Base-by-base conservation (phyloP, 1,140 invertebrate species). In the Acarapis woodi region DNA sequence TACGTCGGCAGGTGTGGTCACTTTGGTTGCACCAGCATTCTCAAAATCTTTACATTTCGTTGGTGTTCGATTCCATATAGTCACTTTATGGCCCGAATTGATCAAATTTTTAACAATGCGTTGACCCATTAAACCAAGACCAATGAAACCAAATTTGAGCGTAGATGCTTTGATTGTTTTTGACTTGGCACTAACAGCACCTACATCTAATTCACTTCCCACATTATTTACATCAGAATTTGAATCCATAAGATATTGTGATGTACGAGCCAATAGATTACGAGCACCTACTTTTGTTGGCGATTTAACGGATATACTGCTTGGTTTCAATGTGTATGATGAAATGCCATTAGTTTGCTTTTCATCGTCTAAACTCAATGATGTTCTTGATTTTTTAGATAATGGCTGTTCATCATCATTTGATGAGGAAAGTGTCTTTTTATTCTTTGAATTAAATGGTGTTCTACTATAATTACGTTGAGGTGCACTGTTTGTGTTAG, bases 31-130 rank as follows among this genome's bases (percentile, higher is more conserved):
- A 14, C 73, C 73, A 10, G 66, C 63, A 56, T 69, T 67, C 38
- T 67, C 63, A 54, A 78, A 76, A 46, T 72, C 69, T 53, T 66
- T 63, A 54, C 70, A 73, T 70, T 88, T 93, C 38, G 73, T 68
- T 22, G 70, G 64, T 42, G 79, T 77, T 47, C 83, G 66, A 59
- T 90, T 93, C 83, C 85, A 93, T 24, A 93, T 68, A 44, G 76
- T 69, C 9, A 93, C 78, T 49, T 73, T 71, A 55, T 93, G 85
- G 5, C 82, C 82, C 32, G 80, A 83, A 51, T 79, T 78, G 43
- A 93, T 66, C 15, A 94, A 61, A 55, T 90, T 88, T 61, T 82
- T 85, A 1, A 93, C 80, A 49, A 93, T 82, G 15, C 79, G 78
- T 30, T 73, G 71, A n/a, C 85, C 85, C 74, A 94, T 93, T 47